phyloP scores from a whole-genome alignment of 2,888 invertebrate species.

The Chymomyza amoena region DNA sequence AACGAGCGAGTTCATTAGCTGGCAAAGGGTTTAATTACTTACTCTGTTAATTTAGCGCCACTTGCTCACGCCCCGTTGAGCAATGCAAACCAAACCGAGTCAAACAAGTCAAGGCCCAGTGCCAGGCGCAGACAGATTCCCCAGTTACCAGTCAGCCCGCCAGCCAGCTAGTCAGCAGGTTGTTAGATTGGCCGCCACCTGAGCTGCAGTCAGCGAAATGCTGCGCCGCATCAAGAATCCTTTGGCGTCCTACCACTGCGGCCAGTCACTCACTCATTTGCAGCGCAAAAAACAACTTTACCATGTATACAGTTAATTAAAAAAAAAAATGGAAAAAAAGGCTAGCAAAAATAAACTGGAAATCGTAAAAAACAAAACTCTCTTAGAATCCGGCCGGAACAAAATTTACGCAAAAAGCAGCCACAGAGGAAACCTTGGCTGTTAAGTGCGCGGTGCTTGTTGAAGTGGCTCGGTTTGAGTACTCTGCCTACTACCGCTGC shows the following conservation, averaged over 20 bases:
- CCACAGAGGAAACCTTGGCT: background rate
- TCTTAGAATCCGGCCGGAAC: constrained; percentile 24
- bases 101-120: constrained; percentile 24
- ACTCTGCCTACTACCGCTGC: background rate
- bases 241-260: constrained; percentile 9
- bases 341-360: constrained; percentile 24
- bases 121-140: background rate
- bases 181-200: constrained; percentile 15
- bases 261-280: constrained; percentile 23
- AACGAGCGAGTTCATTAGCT: constrained; percentile 74
- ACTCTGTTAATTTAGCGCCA: constrained; percentile 79
- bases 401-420: constrained; percentile 32
- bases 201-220: constrained; percentile 38
- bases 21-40: constrained; percentile 78
- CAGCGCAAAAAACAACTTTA: constrained; percentile 50
- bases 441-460: background rate
- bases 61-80: constrained; percentile 79
- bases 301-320: constrained; percentile 71
- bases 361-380: constrained; percentile 19
- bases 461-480: background rate
- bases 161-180: background rate
- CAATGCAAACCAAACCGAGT: constrained; percentile 62
- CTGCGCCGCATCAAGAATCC: constrained; percentile 22
- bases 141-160: background rate
- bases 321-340: constrained; percentile 42